phyloP scores from a whole-genome alignment of 2,113 vertebrate genomes.

The Panthera tigris region DNA sequence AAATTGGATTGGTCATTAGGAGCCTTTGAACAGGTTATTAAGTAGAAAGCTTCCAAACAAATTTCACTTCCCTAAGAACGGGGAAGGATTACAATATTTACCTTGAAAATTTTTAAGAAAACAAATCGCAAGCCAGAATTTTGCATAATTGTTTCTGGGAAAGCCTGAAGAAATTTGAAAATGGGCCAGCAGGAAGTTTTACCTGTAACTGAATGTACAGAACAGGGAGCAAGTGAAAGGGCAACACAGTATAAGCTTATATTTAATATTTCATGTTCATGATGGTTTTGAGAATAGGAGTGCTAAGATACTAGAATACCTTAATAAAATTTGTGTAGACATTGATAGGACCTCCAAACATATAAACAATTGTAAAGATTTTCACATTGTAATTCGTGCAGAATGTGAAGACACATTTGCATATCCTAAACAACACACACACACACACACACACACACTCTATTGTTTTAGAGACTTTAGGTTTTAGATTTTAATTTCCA shows the following conservation, averaged over 20 bases:
- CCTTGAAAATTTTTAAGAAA: slow-evolving; percentile 15
- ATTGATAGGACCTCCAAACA: neutral
- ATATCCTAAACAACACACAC: neutral
- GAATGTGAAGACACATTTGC: neutral
- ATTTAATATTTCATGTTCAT: slow-evolving; percentile 3
- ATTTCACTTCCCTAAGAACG: neutral
- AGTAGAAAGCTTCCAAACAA: neutral
- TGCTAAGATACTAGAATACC: neutral
- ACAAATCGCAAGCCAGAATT: neutral
- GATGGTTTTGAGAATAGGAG: slow-evolving; percentile 7
- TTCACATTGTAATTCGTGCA: slow-evolving; percentile 7
- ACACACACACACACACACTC: neutral
- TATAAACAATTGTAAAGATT: slow-evolving; percentile 16
- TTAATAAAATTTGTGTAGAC: neutral
- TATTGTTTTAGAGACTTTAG: slow-evolving; percentile 28
- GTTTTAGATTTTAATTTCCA: neutral
- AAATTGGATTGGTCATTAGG: neutral
- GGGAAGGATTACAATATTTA: neutral
- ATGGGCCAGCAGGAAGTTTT: neutral
- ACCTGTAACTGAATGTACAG: neutral
- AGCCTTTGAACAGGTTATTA: neutral
- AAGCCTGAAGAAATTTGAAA: neutral
- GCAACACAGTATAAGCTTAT: neutral
- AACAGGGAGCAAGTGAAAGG: slow-evolving; percentile 6
- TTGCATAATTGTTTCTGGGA: neutral